Conservation (phyloP, 2,797 vertebrate genomes). For the Microctenopoma stevenorrisi region DNA sequence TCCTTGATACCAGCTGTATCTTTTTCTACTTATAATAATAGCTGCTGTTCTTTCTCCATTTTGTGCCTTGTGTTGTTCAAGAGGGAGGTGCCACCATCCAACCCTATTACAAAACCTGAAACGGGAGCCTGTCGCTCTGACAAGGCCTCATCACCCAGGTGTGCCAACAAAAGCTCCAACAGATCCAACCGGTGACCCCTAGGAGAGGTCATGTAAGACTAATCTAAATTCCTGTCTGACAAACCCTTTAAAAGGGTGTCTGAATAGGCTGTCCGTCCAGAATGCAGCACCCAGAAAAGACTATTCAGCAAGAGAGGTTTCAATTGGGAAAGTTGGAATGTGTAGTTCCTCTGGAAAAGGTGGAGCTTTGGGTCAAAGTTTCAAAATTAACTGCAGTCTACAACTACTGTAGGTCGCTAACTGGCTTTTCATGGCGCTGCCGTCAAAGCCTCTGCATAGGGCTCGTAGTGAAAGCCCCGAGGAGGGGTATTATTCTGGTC, state of each 20-base stretch:
- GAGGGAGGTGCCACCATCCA: slow-evolving; percentile 19
- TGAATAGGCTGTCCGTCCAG: slow-evolving; percentile 71
- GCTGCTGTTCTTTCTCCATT: slow-evolving; percentile 3
- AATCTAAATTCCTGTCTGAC: slow-evolving; percentile 84
- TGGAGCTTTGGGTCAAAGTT: slow-evolving; percentile 65
- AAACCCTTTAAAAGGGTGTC: slow-evolving; percentile 69
- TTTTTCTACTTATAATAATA: slow-evolving; percentile 5
- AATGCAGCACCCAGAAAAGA: slow-evolving; percentile 54
- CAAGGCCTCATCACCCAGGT: slow-evolving; percentile 82
- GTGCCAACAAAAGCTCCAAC: slow-evolving; percentile 83
- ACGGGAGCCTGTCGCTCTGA: slow-evolving; percentile 73
- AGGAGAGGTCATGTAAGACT: slow-evolving; percentile 80
- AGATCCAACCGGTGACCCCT: slow-evolving; percentile 80
- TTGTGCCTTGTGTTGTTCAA: neutral
- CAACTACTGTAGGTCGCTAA: slow-evolving; percentile 68
- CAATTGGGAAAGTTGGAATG: slow-evolving; percentile 73
- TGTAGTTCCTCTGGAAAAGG: slow-evolving; percentile 57
- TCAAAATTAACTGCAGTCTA: slow-evolving; percentile 57
- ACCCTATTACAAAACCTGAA: slow-evolving; percentile 70
- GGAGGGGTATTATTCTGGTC: slow-evolving; percentile 70
- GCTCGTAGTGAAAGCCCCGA: slow-evolving; percentile 63
- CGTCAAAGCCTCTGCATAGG: slow-evolving; percentile 43
- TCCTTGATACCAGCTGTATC: slow-evolving; percentile 1
- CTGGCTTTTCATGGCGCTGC: slow-evolving; percentile 67
- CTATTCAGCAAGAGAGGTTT: slow-evolving; percentile 55